Evolutionary conservation across 2,797 vertebrate genomes (phyloP).

Genomic region (Myotis vivesi): DNA sequence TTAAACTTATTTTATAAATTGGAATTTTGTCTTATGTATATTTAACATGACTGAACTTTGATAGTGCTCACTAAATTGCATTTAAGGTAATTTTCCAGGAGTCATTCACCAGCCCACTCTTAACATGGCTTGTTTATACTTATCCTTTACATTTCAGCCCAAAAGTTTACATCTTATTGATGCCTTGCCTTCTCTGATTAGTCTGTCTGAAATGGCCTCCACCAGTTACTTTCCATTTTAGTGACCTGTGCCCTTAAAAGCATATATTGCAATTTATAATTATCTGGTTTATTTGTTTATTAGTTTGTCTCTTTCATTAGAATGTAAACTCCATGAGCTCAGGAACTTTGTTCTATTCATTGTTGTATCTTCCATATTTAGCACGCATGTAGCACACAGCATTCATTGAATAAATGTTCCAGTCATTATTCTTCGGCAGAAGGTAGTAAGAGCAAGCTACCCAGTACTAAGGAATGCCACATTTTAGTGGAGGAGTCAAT

Average conservation of each 20-base stretch:
- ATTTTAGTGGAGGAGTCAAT: conserved; percentile 22
- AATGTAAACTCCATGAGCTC: conserved; percentile 1
- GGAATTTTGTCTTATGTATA: neutral
- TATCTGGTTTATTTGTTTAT: neutral
- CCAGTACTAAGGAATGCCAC: neutral
- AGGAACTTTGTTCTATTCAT: neutral
- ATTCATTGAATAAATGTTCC: neutral
- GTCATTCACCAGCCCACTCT: neutral
- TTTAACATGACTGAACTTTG: neutral
- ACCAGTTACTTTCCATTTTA: neutral
- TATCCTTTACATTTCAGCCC: neutral
- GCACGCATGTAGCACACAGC: neutral
- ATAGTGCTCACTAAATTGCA: neutral
- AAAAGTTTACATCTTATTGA: neutral
- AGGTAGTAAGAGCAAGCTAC: neutral
- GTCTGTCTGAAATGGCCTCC: neutral
- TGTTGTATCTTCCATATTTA: neutral
- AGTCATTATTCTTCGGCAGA: neutral
- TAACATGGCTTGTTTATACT: neutral
- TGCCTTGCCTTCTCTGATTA: neutral
- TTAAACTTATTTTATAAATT: conserved; percentile 49
- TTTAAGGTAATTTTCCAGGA: neutral
- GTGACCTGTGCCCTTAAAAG: conserved; percentile 12
- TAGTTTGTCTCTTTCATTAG: neutral
- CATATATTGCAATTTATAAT: neutral